phyloP scores from a whole-genome alignment of 2,113 vertebrate species.

The Panthera uncia region DNA sequence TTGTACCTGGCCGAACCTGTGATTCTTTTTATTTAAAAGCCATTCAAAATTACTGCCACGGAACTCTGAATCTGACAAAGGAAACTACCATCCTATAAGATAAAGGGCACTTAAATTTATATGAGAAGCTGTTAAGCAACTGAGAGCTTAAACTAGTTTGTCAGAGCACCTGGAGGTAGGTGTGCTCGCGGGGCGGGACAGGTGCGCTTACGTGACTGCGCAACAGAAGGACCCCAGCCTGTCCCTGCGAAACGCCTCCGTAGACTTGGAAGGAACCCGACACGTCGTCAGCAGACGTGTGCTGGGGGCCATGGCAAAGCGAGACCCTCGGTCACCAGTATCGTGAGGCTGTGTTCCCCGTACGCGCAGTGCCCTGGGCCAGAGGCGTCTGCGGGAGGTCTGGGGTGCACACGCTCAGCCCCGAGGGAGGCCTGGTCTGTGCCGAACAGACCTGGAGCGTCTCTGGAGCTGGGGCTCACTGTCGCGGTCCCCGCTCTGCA shows the following conservation, averaged over 20 bases:
- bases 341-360: neutral
- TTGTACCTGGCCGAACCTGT: neutral
- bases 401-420: no score
- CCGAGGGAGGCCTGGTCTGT: neutral
- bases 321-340: neutral
- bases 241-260: neutral
- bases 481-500: neutral
- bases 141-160: neutral
- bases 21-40: neutral
- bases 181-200: neutral
- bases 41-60: neutral
- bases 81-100: neutral
- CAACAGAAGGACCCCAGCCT: neutral
- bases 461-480: neutral
- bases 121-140: accelerated
- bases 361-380: neutral
- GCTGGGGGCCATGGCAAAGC: neutral
- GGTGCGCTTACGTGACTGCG: accelerated
- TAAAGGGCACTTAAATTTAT: neutral
- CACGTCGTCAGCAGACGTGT: neutral
- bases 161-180: no score
- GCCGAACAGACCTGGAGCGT: neutral
- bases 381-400: neutral
- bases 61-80: neutral
- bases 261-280: neutral